A percentile compares a stretch with the other conserved stretches of the same genome.
phyloP scores from a whole-genome alignment of 2,888 invertebrate genomes.

The Antheraea assamensis region DNA sequence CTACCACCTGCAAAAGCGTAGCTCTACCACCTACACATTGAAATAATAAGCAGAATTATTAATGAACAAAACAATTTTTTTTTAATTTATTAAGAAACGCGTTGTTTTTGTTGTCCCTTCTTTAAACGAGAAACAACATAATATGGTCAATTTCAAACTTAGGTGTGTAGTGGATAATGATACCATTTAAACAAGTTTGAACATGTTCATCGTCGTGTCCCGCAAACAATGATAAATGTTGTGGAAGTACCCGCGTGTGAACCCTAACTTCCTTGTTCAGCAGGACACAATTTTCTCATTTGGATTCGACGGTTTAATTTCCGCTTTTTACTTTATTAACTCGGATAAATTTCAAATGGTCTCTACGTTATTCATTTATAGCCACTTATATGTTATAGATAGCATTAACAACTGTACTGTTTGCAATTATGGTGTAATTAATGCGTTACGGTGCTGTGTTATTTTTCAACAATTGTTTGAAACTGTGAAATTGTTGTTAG shows the following conservation, averaged over 20 bases:
- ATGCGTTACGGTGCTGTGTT: too few species aligned
- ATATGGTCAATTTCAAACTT: background rate
- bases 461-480: too few species aligned
- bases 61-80: too few species aligned
- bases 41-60: too few species aligned
- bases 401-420: too few species aligned
- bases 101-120: background rate
- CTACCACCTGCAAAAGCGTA: too few species aligned
- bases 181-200: constrained; percentile 7
- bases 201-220: background rate
- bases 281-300: constrained; percentile 5
- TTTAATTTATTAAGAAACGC: too few species aligned
- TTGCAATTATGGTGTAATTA: too few species aligned
- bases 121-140: background rate
- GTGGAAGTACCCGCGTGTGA: background rate
- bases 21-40: too few species aligned
- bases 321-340: constrained; percentile 6
- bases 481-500: too few species aligned
- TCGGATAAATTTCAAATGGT: background rate
- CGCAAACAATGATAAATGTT: constrained; percentile 9
- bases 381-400: too few species aligned
- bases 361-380: background rate
- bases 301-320: constrained; percentile 10
- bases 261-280: background rate
- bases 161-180: background rate